Percentiles rank a stretch among this genome's conserved stretches.
These are phyloP conservation scores for Tetrao urogallus DNA, from an alignment of 2,113 vertebrate species.

Conservation along the genomic window DNA sequence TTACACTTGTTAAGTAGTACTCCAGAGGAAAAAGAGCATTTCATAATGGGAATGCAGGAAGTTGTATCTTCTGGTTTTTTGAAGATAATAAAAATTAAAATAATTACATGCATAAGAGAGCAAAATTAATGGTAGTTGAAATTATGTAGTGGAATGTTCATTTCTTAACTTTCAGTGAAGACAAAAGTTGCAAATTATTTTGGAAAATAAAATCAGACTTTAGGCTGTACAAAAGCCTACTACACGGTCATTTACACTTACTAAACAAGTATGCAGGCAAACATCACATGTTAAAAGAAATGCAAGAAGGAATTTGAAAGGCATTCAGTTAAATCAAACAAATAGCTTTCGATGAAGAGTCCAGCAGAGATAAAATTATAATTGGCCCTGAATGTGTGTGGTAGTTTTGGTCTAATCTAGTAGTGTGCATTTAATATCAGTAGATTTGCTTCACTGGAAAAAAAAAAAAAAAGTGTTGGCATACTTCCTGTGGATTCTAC, in stretches of 20 bases:
- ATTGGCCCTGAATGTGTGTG: not conserved
- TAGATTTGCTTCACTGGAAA: not conserved
- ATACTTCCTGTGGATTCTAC: not conserved
- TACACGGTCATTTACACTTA: conserved; percentile 43
- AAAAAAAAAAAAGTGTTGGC: not conserved
- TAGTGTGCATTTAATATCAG: not conserved
- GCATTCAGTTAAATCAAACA: conserved; percentile 18
- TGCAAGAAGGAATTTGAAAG: conserved; percentile 54
- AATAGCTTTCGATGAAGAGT: conserved; percentile 44
- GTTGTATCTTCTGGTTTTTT: conserved; percentile 53
- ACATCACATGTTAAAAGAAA: conserved; percentile 30
- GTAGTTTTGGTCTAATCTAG: conserved; percentile 22
- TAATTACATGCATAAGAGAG: conserved; percentile 52
- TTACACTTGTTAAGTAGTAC: conserved; percentile 48
- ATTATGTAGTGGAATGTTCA: conserved; percentile 4
- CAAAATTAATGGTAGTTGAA: conserved; percentile 24
- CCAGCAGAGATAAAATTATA: conserved; percentile 67
- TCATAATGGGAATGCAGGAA: conserved; percentile 2
- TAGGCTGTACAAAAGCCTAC: conserved; percentile 35
- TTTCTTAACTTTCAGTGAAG: conserved; percentile 1
- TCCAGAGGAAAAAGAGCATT: not conserved
- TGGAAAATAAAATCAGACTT: conserved; percentile 39
- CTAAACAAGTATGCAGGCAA: conserved; percentile 15
- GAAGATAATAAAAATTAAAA: conserved; percentile 69
- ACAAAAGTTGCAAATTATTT: conserved; percentile 42